These are phyloP conservation scores for Lepus townsendii DNA, from an alignment of 2,797 vertebrate species.

Conservation along the genomic window DNA sequence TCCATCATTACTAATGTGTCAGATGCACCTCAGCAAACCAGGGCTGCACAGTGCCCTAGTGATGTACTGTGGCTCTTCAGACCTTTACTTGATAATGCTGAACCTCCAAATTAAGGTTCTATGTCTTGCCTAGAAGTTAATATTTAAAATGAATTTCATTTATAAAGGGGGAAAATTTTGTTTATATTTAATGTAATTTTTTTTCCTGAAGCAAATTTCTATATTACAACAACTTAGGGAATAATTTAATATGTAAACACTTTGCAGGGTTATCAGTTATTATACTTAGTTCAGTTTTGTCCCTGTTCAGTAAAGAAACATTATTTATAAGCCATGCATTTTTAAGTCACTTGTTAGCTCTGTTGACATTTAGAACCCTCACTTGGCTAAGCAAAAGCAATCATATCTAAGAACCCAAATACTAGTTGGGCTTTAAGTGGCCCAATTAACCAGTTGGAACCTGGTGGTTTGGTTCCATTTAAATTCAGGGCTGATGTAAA, in stretches of 20 bases:
- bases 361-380: constrained; percentile 10
- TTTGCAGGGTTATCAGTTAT: background rate
- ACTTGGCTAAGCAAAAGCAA: background rate
- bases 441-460: background rate
- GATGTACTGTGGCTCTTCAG: background rate
- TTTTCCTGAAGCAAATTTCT: background rate
- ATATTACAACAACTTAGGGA: background rate
- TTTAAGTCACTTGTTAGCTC: background rate
- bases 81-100: background rate
- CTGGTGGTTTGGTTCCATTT: background rate
- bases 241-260: constrained; percentile 29
- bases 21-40: background rate
- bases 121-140: background rate
- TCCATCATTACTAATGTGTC: background rate
- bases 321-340: background rate
- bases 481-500: background rate
- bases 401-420: background rate
- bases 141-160: constrained; percentile 50
- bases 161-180: background rate
- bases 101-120: background rate
- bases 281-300: constrained; percentile 42
- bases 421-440: background rate
- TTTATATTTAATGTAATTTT: constrained; percentile 17
- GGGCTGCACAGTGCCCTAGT: background rate
- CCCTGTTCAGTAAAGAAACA: background rate